These are phyloP conservation scores for Aporophyla lueneburgensis DNA, from an alignment of 2,888 invertebrate genomes.

Conservation along the genomic window DNA sequence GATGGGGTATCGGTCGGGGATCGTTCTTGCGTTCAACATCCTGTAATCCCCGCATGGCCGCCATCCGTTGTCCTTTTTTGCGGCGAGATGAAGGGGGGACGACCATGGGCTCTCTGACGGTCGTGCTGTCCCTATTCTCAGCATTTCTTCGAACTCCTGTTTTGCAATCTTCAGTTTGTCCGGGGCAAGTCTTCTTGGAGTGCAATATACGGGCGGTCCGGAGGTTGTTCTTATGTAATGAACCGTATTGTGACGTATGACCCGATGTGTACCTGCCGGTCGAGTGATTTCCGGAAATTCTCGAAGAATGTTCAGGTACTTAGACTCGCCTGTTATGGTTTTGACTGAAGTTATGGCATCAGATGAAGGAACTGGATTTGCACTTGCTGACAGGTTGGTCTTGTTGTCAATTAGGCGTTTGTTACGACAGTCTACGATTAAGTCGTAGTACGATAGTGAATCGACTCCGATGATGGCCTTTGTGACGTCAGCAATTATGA, in stretches of 20 bases:
- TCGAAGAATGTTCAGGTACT: not conserved
- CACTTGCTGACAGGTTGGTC: not conserved
- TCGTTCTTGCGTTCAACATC: not conserved
- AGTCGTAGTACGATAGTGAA: too few relatives aligned
- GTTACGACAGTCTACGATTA: too few relatives aligned
- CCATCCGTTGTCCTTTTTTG: not conserved
- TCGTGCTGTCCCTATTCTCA: conserved; percentile 6
- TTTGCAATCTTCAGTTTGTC: conserved; percentile 14
- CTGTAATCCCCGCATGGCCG: not conserved
- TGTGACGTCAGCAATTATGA: too few relatives aligned
- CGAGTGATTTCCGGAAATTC: conserved; percentile 20
- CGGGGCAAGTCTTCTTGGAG: not conserved
- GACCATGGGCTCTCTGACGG: too few relatives aligned
- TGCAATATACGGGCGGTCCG: conserved; percentile 4
- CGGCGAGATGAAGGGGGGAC: not conserved
- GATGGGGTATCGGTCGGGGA: not conserved
- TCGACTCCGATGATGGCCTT: too few relatives aligned
- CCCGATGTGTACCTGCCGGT: conserved; percentile 3
- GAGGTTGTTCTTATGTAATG: not conserved
- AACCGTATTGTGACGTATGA: conserved; percentile 17
- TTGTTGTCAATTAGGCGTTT: too few relatives aligned
- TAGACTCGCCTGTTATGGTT: not conserved
- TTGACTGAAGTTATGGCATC: conserved; percentile 13
- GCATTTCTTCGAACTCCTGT: conserved; percentile 13
- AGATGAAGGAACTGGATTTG: not conserved